Base-by-base conservation (phyloP, 1,140 invertebrate species). In the Cotesia chilonis region DNA sequence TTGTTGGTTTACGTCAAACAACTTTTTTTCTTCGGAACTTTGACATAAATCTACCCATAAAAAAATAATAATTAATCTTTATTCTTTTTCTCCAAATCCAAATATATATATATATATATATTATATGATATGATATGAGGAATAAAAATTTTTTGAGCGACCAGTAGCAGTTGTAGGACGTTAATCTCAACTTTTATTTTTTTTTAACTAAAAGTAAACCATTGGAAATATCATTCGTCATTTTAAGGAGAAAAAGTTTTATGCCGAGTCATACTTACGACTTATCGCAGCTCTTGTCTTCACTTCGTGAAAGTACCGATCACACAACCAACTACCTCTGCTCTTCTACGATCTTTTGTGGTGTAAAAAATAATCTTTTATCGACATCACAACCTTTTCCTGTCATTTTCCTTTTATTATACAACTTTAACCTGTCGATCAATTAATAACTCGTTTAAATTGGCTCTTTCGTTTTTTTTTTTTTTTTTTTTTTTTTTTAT, bases 161-260 rank as follows among this genome's bases (percentile, higher is more conserved):
- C 41, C 6, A 41, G 41, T 7, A 41, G 41, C 41, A 41, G 41
- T n/a, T 12, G 35, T 63, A 28, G 37, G 60, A 36, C 60, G 36
- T 63, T 63, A 63, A 63, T 63, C 60, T 63, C 35, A 63, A 63
- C 60, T 63, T 63, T 63, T 63, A 28, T 63, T 12, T 4, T 6
- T 5, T 5, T 5, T 28, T 37, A 36, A 20, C n/a, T 57, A 20
- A 57, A 20, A 14, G 35, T n/a, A 37, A 38, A 38, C 60, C 60
- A 37, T 63, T 63, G 12, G 35, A 37, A n/a, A 9, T 10, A 5
- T 38, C 64, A 36, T 72, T 74, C 70, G 55, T 74, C 68, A 63
- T 71, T 55, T 14, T 55, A 6, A 28, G 38, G 68, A 35, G 28
- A n/a, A 20, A 20, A 74, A 79, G 59, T 71, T 75, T 68, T 73